A percentile compares a stretch with the other conserved stretches of the same genome.
phyloP scores from a whole-genome alignment of 2,113 vertebrate species.

The Delphinus delphis region DNA sequence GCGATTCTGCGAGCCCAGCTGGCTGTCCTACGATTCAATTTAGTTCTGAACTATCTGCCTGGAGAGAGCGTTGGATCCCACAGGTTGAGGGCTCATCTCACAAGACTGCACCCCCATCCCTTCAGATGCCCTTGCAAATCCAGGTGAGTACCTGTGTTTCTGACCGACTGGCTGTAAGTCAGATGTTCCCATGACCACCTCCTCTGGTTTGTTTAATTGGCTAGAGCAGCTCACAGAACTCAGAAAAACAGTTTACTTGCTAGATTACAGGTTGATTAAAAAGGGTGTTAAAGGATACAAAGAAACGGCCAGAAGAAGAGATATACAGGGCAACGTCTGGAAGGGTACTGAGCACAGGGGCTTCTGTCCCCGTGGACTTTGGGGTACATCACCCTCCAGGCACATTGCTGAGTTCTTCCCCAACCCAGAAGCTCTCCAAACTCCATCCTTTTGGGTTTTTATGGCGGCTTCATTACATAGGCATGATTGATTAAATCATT shows the following conservation, averaged over 20 bases:
- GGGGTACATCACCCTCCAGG: no score
- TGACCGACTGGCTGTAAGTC: neutral
- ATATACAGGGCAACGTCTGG: neutral
- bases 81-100: neutral
- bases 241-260: neutral
- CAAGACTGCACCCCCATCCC: neutral
- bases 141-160: neutral
- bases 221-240: neutral
- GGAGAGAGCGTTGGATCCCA: neutral
- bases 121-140: neutral
- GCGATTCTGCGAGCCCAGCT: neutral
- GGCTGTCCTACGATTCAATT: neutral
- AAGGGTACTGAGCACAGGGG: neutral
- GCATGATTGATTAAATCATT: neutral
- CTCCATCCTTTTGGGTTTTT: neutral
- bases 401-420: neutral
- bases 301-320: neutral
- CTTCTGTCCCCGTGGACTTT: neutral
- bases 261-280: neutral
- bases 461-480: neutral
- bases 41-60: neutral
- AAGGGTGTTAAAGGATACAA: neutral
- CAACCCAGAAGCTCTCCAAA: neutral
- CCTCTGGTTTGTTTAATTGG: neutral
- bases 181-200: neutral